These are phyloP conservation scores for Gymnocephalus cernua DNA, from an alignment of 2,113 vertebrate species.

Conservation along the genomic window DNA sequence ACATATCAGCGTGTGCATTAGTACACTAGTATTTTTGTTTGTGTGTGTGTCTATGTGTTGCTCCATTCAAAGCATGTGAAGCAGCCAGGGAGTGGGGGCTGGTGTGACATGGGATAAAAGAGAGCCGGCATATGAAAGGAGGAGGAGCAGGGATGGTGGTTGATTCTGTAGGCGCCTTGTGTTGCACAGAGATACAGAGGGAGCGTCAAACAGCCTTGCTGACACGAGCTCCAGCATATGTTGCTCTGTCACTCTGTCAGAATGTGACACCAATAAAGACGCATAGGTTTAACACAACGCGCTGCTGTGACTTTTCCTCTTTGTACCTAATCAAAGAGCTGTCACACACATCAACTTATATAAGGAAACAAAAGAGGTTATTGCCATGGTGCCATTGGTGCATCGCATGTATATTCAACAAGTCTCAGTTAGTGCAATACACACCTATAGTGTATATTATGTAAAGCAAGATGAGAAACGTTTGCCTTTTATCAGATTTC, in stretches of 20 bases:
- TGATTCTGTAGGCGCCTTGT: constrained; percentile 64
- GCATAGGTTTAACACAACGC: constrained; percentile 26
- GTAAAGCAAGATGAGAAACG: not conserved
- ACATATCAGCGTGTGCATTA: constrained; percentile 10
- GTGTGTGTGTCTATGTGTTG: constrained; percentile 5
- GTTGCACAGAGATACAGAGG: constrained; percentile 48
- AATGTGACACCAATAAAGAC: constrained; percentile 31
- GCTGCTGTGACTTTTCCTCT: constrained; percentile 14
- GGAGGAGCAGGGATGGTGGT: constrained; percentile 51
- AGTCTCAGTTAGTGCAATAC: not conserved
- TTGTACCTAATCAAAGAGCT: constrained; percentile 33
- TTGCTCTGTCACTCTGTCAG: constrained; percentile 33
- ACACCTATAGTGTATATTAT: not conserved
- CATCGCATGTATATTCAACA: not conserved
- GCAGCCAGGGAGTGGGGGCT: constrained; percentile 41
- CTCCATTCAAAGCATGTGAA: constrained; percentile 37
- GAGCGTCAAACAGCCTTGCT: constrained; percentile 42
- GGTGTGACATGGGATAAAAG: constrained; percentile 67
- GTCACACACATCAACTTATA: constrained; percentile 16
- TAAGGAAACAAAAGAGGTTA: not conserved
- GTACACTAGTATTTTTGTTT: constrained; percentile 7
- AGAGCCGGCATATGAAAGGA: constrained; percentile 52
- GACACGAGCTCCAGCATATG: constrained; percentile 43
- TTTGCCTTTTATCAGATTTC: not conserved
- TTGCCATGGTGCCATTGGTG: not conserved